Evolutionary conservation across 2,888 invertebrate species (phyloP).

Genomic region (Pardosa pseudoannulata): DNA sequence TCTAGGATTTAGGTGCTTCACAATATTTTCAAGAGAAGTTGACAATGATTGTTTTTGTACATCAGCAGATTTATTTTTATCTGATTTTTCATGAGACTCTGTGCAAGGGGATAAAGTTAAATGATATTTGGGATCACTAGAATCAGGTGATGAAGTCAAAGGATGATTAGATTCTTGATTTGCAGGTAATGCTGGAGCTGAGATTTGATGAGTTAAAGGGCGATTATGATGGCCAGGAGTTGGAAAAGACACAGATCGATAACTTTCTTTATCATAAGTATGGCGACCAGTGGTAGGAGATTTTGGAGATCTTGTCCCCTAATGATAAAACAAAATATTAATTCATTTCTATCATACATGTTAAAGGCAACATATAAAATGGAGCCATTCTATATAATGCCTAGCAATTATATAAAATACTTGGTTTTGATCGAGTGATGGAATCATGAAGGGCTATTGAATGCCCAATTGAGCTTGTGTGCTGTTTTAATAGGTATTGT

Average conservation of each 20-base stretch:
- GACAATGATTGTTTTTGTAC: conserved; percentile 57
- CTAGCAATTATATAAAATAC: too few relatives aligned
- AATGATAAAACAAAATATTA: not conserved
- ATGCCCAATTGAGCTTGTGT: too few relatives aligned
- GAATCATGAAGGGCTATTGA: too few relatives aligned
- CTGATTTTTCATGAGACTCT: conserved; percentile 9
- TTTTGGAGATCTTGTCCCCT: conserved; percentile 71
- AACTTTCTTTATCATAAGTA: conserved; percentile 61
- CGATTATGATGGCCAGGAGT: conserved; percentile 51
- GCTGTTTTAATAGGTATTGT: too few relatives aligned
- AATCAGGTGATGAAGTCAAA: not conserved
- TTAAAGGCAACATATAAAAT: too few relatives aligned
- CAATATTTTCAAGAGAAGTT: conserved; percentile 69
- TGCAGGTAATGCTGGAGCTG: conserved; percentile 63
- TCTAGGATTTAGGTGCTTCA: conserved; percentile 52
- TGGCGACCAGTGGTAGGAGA: conserved; percentile 70
- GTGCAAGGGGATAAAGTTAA: conserved; percentile 49
- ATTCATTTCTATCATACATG: too few relatives aligned
- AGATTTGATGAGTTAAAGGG: conserved; percentile 62
- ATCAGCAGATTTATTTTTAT: conserved; percentile 17
- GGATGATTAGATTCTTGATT: conserved; percentile 14
- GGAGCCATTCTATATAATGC: too few relatives aligned
- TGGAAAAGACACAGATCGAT: conserved; percentile 60
- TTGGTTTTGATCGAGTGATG: too few relatives aligned
- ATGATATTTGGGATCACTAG: conserved; percentile 47